Base-by-base conservation (phyloP, 2,113 vertebrate genomes). In the Scopus umbretta region DNA sequence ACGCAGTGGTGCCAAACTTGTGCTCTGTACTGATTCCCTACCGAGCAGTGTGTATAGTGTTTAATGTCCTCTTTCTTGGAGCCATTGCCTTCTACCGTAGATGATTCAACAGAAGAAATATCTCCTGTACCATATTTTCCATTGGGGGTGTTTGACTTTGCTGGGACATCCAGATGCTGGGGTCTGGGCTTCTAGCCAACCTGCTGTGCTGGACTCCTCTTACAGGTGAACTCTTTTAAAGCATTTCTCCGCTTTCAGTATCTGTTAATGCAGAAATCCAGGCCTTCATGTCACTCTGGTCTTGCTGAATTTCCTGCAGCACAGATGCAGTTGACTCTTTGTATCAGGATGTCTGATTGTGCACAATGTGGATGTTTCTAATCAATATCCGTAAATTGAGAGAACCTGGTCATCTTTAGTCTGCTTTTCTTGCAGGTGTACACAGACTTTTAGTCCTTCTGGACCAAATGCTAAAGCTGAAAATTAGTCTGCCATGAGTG, bases 311-410 rank as follows among this genome's bases (percentile, higher is more conserved):
- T 67, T 74, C 42, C 43, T 63, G 47, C 21, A 76, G 62, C 52
- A n/a, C 32, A 27, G 56, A 16, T 81, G 16, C 2, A 2, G 74
- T 7, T 82, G 36, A 10, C 45, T 72, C 0, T 0, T 42, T 4
- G 7, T 52, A 56, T 45, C 38, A 34, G 49, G 20, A 22, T 61
- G 2, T 78, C 29, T 59, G 27, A 38, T 20, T 16, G 5, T 4
- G 5, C 15, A 17, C 21, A 49, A 2, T 36, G 56, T 0, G 13
- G 32, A 8, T 55, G 22, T 43, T 85, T 84, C 73, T 73, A 2
- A 29, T 86, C 80, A 40, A 6, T 27, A 82, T 27, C 30, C 83
- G 38, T 75, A 11, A 4, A 16, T 72, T 15, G 21, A 34, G 43
- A 65, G 23, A 81, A 4, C 19, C 32, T 72, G 63, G 9, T 67